Evolutionary conservation across 2,888 invertebrate genomes (phyloP).

Genomic region (Pteria penguin): DNA sequence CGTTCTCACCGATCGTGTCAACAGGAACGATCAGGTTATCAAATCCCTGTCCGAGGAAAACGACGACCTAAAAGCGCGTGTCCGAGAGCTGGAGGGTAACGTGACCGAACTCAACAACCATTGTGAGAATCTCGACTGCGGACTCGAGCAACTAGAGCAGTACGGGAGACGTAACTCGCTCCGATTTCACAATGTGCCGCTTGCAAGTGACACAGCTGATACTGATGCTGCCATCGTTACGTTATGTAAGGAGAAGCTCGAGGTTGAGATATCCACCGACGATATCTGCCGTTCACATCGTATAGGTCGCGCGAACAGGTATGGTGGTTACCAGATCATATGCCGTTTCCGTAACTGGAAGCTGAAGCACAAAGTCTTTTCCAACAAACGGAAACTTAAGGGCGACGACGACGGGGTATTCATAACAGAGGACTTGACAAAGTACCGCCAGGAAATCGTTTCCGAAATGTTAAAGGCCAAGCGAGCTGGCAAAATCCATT

Average conservation of each 20-base stretch:
- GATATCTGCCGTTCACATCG: too few relatives aligned
- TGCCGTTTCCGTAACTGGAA: constrained; percentile 27
- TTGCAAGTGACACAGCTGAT: neutral
- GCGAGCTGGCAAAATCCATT: neutral
- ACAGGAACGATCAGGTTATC: too few relatives aligned
- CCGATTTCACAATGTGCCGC: constrained; percentile 12
- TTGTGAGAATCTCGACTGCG: too few relatives aligned
- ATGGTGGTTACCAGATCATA: constrained; percentile 6
- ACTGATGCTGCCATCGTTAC: constrained; percentile 4
- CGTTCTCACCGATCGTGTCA: too few relatives aligned
- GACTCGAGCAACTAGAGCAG: too few relatives aligned
- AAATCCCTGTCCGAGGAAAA: too few relatives aligned
- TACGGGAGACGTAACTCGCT: too few relatives aligned
- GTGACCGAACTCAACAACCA: too few relatives aligned
- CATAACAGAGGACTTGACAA: constrained; percentile 2
- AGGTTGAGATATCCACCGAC: neutral
- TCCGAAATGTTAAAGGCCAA: neutral
- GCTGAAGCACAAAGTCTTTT: constrained; percentile 6
- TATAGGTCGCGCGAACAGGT: neutral
- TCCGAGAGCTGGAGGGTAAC: too few relatives aligned
- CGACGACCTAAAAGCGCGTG: too few relatives aligned
- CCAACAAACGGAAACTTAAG: neutral
- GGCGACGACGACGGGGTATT: neutral
- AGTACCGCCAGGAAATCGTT: neutral
- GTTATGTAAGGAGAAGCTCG: neutral